Base-by-base conservation (phyloP, 2,888 invertebrate species). In the Aspidapion aeneum region DNA sequence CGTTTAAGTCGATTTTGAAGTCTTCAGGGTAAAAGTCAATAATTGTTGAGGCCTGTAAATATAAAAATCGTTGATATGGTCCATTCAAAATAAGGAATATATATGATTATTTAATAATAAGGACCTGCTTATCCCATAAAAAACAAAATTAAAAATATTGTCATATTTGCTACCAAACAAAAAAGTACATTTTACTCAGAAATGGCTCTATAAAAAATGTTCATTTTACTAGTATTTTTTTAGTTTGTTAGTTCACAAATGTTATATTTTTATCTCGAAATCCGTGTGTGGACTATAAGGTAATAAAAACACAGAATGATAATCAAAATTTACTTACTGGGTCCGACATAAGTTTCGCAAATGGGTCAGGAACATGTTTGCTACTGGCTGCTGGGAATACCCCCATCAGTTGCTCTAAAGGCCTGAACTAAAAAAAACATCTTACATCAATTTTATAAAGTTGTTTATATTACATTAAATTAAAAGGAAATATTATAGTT, bases 21-120 rank as follows among this genome's bases (percentile, higher is more conserved):
- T 99, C 96, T 76, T 87, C 90, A 0, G 99, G 99, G 82, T 99
- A 99, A 83, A 99, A 98, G 81, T 99, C 99, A 72, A 99, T 97
- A 64, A 99, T 98, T 0, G 92, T 82, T 0, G 98, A 98, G 71
- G 90, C 89, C 88, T 92, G 17, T 19, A 56, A 66, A 55, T 20
- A 55, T 3, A 19, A 21, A 60, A 52, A 55, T 48, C 49, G 7
- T 61, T 18, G 3, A 1, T 22, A 54, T 17, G 16, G n/a, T 21
- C 20, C n/a, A 55, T n/a, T 49, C 21, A 18, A 49, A 19, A 18
- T 5, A 18, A 18, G 5, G 58, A 9, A 22, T 48, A 18, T 18
- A n/a, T 12, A 1, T 49, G 16, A 12, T n/a, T 12, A 9, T 48
- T 19, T 18, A 2, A 3, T 3, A 55, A 57, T 17, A 20, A 21